A percentile compares a stretch with the other conserved stretches of the same genome.
phyloP scores from a whole-genome alignment of 2,113 vertebrate species.

The Galbula dea region DNA sequence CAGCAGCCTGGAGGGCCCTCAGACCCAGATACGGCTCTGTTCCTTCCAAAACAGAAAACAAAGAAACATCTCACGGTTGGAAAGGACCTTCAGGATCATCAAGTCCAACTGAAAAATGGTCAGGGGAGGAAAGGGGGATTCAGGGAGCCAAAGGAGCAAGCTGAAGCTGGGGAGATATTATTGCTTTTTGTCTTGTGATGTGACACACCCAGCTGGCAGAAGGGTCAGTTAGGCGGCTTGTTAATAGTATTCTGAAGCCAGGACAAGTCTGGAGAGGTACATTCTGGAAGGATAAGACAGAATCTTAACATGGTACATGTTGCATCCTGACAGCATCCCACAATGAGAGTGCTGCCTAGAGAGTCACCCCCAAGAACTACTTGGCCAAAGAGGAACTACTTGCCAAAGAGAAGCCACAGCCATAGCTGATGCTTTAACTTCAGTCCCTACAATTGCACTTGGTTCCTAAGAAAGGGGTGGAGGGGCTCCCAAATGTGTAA shows the following conservation, averaged over 20 bases:
- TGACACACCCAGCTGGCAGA: background rate
- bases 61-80: too few relatives aligned
- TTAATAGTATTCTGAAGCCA: background rate
- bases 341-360: background rate
- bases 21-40: fast-evolving
- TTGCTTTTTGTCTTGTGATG: background rate
- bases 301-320: background rate
- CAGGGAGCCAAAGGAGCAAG: background rate
- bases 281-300: background rate
- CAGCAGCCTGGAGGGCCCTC: background rate
- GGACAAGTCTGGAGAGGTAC: background rate
- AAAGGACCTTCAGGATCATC: too few relatives aligned
- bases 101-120: too few relatives aligned
- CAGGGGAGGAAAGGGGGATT: too few relatives aligned
- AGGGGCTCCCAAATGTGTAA: background rate
- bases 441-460: too few relatives aligned
- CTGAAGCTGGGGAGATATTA: background rate
- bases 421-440: too few relatives aligned
- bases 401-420: too few relatives aligned
- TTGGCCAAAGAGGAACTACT: too few relatives aligned
- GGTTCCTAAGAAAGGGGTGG: background rate
- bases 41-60: background rate
- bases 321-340: background rate
- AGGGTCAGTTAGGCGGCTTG: background rate
- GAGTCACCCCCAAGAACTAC: background rate